Percentiles rank a stretch among this genome's conserved stretches.
These are phyloP conservation scores for Magallana nippona DNA, from an alignment of 2,888 invertebrate species.

Conservation along the genomic window DNA sequence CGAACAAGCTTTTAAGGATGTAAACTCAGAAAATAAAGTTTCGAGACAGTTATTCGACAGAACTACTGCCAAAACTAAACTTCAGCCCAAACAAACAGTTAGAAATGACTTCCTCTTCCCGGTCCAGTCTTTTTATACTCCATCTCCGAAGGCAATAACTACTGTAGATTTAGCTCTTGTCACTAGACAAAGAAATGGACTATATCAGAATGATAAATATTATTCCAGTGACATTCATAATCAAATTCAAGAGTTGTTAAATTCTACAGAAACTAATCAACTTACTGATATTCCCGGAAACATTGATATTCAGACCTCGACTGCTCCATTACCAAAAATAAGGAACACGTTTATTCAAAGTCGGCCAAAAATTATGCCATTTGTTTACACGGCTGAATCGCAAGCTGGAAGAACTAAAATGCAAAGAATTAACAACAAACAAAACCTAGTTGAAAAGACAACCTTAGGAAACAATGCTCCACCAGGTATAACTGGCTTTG, in stretches of 20 bases:
- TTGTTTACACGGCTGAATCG: conserved; percentile 6
- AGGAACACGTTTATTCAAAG: neutral
- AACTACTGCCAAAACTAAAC: neutral
- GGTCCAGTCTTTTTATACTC: conserved; percentile 2
- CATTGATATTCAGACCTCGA: neutral
- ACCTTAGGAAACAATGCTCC: neutral
- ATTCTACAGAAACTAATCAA: conserved; percentile 4
- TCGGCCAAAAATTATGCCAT: neutral
- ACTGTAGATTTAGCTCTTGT: neutral
- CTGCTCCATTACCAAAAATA: neutral
- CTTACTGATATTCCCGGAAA: conserved; percentile 6
- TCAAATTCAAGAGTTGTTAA: neutral
- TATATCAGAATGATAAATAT: neutral
- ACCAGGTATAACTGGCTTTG: neutral
- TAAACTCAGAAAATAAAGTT: neutral
- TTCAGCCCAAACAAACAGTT: neutral
- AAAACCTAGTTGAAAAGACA: neutral
- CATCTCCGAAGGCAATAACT: neutral
- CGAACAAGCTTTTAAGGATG: neutral
- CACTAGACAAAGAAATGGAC: conserved; percentile 4
- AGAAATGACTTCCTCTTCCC: conserved; percentile 10
- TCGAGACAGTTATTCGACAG: neutral
- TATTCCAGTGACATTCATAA: conserved; percentile 19
- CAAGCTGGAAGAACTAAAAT: neutral
- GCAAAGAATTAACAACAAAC: neutral